Evolutionary conservation across 2,797 vertebrate genomes (phyloP), one percentile per base, ranked within the genome.

Genomic region (Neoniphon sammara): DNA sequence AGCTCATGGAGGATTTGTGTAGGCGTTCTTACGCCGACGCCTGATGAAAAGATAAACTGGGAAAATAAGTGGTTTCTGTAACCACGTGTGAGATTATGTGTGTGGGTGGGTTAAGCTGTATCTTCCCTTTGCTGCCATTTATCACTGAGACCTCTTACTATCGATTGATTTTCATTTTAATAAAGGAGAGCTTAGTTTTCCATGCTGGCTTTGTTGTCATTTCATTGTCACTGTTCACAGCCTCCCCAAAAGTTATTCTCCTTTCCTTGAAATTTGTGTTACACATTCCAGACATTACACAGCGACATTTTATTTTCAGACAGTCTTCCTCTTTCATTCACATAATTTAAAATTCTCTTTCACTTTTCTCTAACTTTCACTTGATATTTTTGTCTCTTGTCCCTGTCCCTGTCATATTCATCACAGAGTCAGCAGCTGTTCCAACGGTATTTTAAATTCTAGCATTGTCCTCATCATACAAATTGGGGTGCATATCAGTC

Each of bases 1-100:
- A 27, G 25, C 25, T 27, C 68, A 14, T 11, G 12, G 39, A 42
- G 4, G 39, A 42, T 53, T 0, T 46, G 27, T 31, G 67, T 36
- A 62, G 77, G 77, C 18, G 58, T 2, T n/a, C 7, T 14, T 18
- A 30, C 71, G 21, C 67, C 46, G 9, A 58, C 76, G 64, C 23
- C 63, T 65, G 74, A 78, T 74, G 2, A 65, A 42, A 5, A 55
- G 69, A 88, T 80, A 69, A 18, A 46, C 12, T 14, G 44, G 8
- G 1, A 56, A 60, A 42, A 25, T 73, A 78, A 57, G 73, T 42
- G 49, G 39, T 42, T 12, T 14, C 39, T 42, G 2, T 11, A 15
- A 42, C 11, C 39, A 12, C 39, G 2, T 42, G 39, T 4, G 39
- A 3, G 39, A 11, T 42, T 27, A 27, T 42, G 39, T 42, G 39